Percentiles rank a stretch among this genome's conserved stretches.
These are phyloP conservation scores for Eidolon helvum DNA, from an alignment of 2,113 vertebrate genomes.

Conservation along the genomic window DNA sequence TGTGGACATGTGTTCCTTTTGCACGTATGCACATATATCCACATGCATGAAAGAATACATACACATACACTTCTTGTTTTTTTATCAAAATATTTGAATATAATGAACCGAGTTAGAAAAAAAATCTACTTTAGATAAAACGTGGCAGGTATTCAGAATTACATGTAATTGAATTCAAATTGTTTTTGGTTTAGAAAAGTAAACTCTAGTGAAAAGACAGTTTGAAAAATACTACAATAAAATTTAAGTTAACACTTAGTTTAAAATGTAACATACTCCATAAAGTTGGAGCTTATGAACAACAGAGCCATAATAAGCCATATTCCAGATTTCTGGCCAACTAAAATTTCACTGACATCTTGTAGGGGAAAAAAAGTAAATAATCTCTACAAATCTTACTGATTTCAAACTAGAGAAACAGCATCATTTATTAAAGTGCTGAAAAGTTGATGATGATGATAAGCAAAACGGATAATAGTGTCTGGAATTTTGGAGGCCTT, in stretches of 20 bases:
- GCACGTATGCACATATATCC: background rate
- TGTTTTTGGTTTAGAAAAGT: background rate
- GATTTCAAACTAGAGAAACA: conserved; percentile 39
- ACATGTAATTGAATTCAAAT: background rate
- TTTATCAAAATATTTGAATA: background rate
- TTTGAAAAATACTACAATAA: conserved; percentile 51
- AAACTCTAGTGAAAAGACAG: conserved; percentile 1
- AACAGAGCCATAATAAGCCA: background rate
- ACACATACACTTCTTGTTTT: accelerated
- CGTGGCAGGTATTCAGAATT: background rate
- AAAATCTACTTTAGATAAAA: background rate
- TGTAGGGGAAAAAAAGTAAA: conserved; percentile 26
- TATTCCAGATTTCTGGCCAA: conserved; percentile 34
- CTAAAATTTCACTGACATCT: conserved; percentile 53
- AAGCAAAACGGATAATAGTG: conserved; percentile 72
- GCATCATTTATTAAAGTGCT: conserved; percentile 72
- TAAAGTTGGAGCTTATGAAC: conserved; percentile 25
- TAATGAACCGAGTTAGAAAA: background rate
- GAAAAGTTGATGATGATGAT: conserved; percentile 73
- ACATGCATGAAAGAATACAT: background rate
- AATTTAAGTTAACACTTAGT: conserved; percentile 28
- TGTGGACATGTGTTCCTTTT: background rate
- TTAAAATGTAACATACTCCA: conserved; percentile 27
- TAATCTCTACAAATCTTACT: conserved; percentile 10
- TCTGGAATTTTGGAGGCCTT: conserved; percentile 72